Conservation (phyloP, 2,797 vertebrate species). For the Acanthurus tractus region DNA sequence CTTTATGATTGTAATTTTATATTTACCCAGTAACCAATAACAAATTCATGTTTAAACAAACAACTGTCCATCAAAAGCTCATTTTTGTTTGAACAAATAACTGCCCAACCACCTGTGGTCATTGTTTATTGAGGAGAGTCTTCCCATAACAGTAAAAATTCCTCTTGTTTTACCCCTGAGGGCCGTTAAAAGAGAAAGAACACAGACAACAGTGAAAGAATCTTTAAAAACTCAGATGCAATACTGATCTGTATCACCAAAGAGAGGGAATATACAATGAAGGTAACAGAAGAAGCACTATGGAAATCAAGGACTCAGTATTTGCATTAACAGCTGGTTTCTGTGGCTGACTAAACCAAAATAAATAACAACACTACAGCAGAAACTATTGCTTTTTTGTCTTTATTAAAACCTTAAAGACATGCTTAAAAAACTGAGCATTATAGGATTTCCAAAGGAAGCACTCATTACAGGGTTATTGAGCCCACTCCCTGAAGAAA, state of each 20-base stretch:
- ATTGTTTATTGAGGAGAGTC: slow-evolving; percentile 66
- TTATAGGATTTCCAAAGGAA: slow-evolving; percentile 2
- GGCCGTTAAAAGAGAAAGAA: slow-evolving; percentile 55
- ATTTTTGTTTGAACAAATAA: slow-evolving; percentile 50
- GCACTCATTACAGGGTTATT: slow-evolving; percentile 12
- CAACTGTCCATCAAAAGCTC: slow-evolving; percentile 34
- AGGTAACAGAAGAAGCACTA: slow-evolving; percentile 20
- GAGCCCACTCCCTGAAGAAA: not conserved
- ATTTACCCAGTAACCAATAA: slow-evolving; percentile 15
- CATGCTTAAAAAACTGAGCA: not conserved
- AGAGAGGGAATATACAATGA: slow-evolving; percentile 15
- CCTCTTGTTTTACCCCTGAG: slow-evolving; percentile 58
- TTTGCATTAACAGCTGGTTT: not conserved
- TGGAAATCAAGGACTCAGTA: not conserved
- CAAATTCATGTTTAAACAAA: slow-evolving; percentile 27
- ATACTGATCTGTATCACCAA: slow-evolving; percentile 36
- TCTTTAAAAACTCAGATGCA: slow-evolving; percentile 63
- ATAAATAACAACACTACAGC: not conserved
- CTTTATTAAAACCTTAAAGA: slow-evolving; percentile 1
- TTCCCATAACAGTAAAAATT: slow-evolving; percentile 67
- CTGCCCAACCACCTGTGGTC: slow-evolving; percentile 67
- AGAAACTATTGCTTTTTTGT: not conserved
- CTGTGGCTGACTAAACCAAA: not conserved
- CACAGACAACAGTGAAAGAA: slow-evolving; percentile 60
- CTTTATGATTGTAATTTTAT: not conserved